These are phyloP conservation scores for Diacarnus erythraeanus DNA, from an alignment of 37 sponge, comb jelly and placozoan species.

Conservation along the genomic window DNA sequence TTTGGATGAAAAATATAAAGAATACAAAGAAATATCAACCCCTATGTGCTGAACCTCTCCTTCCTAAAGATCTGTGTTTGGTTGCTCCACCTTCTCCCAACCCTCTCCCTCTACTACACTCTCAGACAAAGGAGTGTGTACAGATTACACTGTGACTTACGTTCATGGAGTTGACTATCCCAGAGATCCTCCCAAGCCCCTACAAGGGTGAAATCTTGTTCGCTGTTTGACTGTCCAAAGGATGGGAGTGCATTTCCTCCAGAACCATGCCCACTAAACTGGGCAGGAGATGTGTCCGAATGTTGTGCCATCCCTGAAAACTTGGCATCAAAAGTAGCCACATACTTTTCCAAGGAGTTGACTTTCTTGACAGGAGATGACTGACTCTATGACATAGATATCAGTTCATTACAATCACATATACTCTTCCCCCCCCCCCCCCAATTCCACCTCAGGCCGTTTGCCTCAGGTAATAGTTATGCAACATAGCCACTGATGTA, in stretches of 20 bases:
- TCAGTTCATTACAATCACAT: not conserved
- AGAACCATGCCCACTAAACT: constrained; percentile 1
- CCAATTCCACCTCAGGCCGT: too few species aligned
- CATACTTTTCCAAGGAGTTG: not conserved
- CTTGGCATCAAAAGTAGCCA: constrained; percentile 47
- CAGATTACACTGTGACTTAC: too few species aligned
- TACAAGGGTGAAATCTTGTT: constrained; percentile 13
- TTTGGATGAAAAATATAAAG: too few species aligned
- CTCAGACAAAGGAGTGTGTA: too few species aligned
- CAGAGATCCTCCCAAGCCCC: constrained; percentile 30
- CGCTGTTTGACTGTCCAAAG: not conserved
- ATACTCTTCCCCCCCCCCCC: not conserved
- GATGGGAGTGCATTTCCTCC: not conserved
- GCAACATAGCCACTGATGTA: too few species aligned
- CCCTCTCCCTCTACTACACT: too few species aligned
- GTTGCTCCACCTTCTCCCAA: too few species aligned
- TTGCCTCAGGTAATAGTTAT: too few species aligned
- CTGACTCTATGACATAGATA: not conserved
- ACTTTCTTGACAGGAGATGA: not conserved
- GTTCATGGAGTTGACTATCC: constrained; percentile 24
- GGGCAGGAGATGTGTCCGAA: not conserved
- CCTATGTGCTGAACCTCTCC: too few species aligned
- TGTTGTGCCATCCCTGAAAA: constrained; percentile 5
- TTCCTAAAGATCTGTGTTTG: too few species aligned
- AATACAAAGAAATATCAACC: too few species aligned